These are phyloP conservation scores for Nannoperca obscura DNA, from an alignment of 2,797 vertebrate genomes.

Conservation along the genomic window DNA sequence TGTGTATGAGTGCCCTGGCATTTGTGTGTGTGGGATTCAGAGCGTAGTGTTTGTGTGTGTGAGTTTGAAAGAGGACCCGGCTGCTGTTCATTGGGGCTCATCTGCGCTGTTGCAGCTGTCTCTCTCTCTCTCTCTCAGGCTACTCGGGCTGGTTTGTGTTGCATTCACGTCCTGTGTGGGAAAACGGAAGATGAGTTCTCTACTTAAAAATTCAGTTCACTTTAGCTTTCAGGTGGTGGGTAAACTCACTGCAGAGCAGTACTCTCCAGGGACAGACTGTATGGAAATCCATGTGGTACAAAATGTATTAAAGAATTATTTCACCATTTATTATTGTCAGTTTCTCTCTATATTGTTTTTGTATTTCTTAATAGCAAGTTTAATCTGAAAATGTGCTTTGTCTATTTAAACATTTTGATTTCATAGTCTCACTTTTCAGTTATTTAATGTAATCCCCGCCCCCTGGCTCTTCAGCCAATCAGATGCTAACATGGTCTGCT, in stretches of 20 bases:
- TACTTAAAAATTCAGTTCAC: constrained; percentile 37
- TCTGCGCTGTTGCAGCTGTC: constrained; percentile 57
- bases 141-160: constrained; percentile 51
- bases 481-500: neutral
- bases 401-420: neutral
- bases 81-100: constrained; percentile 74
- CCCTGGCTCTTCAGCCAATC: neutral
- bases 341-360: neutral
- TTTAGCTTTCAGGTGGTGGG: constrained; percentile 35
- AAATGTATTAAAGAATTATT: neutral
- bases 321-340: neutral
- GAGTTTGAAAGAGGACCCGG: constrained; percentile 65
- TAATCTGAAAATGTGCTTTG: neutral
- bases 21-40: constrained; percentile 52
- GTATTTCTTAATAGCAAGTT: neutral
- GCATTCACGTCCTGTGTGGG: constrained; percentile 70
- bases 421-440: neutral
- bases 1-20: constrained; percentile 58
- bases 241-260: neutral
- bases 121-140: constrained; percentile 3
- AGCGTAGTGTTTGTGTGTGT: constrained; percentile 41
- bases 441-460: neutral
- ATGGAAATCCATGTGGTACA: neutral
- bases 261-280: constrained; percentile 2
- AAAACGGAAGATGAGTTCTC: constrained; percentile 39